Base-by-base conservation (phyloP, 1,140 invertebrate species). In the Drosophila lacteicornis region DNA sequence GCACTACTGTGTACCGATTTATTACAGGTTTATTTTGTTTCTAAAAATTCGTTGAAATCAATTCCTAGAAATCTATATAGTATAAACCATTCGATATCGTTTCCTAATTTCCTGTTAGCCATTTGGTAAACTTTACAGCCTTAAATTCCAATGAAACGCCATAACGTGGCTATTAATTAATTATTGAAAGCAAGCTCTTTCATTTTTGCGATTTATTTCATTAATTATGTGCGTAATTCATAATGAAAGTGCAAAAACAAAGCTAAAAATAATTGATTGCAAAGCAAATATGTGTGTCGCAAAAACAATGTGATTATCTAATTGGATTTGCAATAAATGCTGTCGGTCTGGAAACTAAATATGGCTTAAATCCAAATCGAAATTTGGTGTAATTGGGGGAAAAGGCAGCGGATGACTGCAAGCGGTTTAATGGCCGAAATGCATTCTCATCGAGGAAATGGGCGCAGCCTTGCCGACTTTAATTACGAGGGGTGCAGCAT, bases 391-490 rank as follows among this genome's bases (percentile, higher is more conserved):
- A 67, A 46, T 33, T 22, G 17, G 12, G 40, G 60, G 7, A 15
- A 53, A 66, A 45, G 8, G 9, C 12, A 8, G 12, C n/a, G 62
- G n/a, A 22, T 40, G 63, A 40, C 17, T 42, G 27, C 25, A 55
- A 25, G 40, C 27, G 22, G 46, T 42, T 68, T 43, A 68, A 51
- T 68, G 67, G 45, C 27, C 19, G 19, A 68, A 71, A 47, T 77
- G 62, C 62, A 55, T 77, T 68, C 50, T 45, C 62, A 43, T 76
- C n/a, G 73, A 43, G 55, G 56, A 77, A 77, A 77, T 79, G 76
- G 76, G 76, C 47, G 75, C 76, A 79, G 76, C 47, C 49, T 69
- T 75, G 51, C 53, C 33, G 27, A 55, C 51, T 57, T 76, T 76
- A 76, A 76, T 76, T 76, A 58, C 53, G 46, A 70, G 36, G 67